phyloP scores from a whole-genome alignment of 2,888 invertebrate species.

The Frankliniella fusca region DNA sequence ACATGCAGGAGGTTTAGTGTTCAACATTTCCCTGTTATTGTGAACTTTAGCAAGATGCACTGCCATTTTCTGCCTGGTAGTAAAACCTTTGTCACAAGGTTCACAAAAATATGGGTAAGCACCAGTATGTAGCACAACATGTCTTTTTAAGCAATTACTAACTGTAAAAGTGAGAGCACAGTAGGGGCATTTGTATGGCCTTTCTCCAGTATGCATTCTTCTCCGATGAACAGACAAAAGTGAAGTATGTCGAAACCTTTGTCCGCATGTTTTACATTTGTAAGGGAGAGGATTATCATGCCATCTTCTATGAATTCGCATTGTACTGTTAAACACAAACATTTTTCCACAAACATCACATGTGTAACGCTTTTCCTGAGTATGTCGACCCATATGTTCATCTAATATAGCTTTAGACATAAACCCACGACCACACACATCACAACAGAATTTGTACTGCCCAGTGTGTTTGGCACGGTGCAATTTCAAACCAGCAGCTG shows the following conservation, averaged over 20 bases:
- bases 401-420: conserved; percentile 39
- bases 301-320: conserved; percentile 40
- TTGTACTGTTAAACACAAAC: conserved; percentile 39
- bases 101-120: conserved; percentile 38
- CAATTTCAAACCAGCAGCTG: conserved; percentile 37
- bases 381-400: conserved; percentile 39
- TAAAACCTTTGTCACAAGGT: conserved; percentile 39
- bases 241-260: conserved; percentile 39
- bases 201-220: conserved; percentile 50
- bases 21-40: conserved; percentile 35
- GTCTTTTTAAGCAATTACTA: conserved; percentile 49
- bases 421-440: conserved; percentile 39
- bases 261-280: conserved; percentile 38
- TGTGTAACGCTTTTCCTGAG: conserved; percentile 39
- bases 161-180: conserved; percentile 49
- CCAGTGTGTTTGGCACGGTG: conserved; percentile 39
- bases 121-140: conserved; percentile 44
- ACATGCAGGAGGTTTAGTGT: conserved; percentile 33
- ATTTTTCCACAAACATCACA: conserved; percentile 40
- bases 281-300: conserved; percentile 40
- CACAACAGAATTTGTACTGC: conserved; percentile 39
- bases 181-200: conserved; percentile 49
- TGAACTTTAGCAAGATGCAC: conserved; percentile 38
- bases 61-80: conserved; percentile 37
- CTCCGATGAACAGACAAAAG: conserved; percentile 43